These are phyloP conservation scores for Platichthys stellatus DNA, from an alignment of 2,113 vertebrate genomes.

Conservation along the genomic window DNA sequence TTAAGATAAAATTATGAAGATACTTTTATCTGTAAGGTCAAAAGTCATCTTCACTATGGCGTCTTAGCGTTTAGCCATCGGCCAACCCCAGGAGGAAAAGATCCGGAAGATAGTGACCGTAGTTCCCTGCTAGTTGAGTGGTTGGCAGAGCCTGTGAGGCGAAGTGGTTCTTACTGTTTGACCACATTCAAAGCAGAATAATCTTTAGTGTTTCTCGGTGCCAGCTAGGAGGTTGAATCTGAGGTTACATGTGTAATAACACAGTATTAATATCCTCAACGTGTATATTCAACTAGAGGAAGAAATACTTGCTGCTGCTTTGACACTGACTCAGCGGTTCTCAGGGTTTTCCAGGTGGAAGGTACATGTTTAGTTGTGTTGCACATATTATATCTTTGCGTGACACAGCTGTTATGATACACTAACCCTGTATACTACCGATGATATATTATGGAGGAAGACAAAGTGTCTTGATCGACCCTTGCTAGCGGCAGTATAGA, in stretches of 20 bases:
- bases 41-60: no score
- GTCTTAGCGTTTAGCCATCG: background rate
- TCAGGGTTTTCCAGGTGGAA: no score
- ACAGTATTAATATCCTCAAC: slow-evolving; percentile 2
- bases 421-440: no score
- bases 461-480: no score
- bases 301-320: background rate
- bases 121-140: background rate
- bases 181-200: background rate
- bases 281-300: background rate
- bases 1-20: no score
- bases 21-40: no score
- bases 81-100: background rate
- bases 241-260: background rate
- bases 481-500: no score
- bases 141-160: background rate
- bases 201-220: background rate
- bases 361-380: no score
- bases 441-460: no score
- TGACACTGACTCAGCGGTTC: no score
- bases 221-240: background rate
- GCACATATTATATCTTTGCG: no score
- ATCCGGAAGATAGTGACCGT: background rate
- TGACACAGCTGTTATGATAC: no score
- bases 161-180: background rate